Evolutionary conservation across 2,113 vertebrate species (phyloP), one percentile per base, ranked within the genome.

Genomic region (Coturnix japonica): DNA sequence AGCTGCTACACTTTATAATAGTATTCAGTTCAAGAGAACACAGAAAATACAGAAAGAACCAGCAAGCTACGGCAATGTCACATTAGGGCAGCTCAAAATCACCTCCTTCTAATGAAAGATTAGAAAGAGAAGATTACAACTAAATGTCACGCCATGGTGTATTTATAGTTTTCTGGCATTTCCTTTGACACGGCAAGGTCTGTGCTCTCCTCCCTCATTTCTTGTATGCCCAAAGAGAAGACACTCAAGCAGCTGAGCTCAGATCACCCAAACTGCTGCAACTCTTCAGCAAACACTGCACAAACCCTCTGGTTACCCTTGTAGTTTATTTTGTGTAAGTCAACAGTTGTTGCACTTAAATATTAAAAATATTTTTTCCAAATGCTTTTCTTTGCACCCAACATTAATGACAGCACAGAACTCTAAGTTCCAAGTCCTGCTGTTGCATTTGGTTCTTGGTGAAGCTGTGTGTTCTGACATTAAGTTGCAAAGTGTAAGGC

Each of bases 111-210:
- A 43, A 61, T 57, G 92, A 93, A 76, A 70, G 74, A 51, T 16
- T n/a, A 33, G 44, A 60, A 86, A 79, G 66, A 89, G 54, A 14
- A 77, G 89, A 92, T 93, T 85, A 91, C 56, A 87, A 76, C 25
- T 72, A 64, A 77, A 87, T 67, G 91, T 77, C 91, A 95, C 0
- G 0, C 75, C 67, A 33, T 1, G 30, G 75, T 72, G 4, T 94
- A 96, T 96, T 95, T 95, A 94, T 94, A 95, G 94, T 51, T 74
- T 51, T 44, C 67, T 78, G 87, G 75, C 81, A 83, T 47, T 80
- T 63, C 64, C 31, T 56, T 19, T 1, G 1, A 63, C 39, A 81
- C 47, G 33, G 60, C 56, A 63, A 75, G 31, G 59, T 41, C 80
- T 64, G 33, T 69, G 61, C 39, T 81, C 53, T 81, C n/a, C 46